Conservation (phyloP, 2,113 vertebrate genomes). For the Panurus biarmicus region DNA sequence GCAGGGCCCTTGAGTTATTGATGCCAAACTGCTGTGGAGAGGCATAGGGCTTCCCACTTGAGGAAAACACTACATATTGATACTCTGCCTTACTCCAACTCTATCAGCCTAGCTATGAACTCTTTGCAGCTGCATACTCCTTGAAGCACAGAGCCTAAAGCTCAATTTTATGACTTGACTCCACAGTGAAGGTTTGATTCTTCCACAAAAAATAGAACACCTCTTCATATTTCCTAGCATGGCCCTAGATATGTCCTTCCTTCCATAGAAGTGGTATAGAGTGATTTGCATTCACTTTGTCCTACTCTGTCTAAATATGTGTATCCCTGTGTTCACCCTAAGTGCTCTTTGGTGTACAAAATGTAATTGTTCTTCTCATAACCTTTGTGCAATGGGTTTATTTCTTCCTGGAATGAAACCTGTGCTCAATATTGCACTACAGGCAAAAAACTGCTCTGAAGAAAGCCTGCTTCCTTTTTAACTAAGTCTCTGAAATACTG, state of each 20-base stretch:
- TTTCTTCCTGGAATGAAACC: not conserved
- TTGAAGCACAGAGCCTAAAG: not conserved
- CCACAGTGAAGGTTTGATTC: not conserved
- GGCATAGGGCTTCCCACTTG: not conserved
- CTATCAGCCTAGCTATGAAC: not conserved
- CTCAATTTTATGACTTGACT: not conserved
- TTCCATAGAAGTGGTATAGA: not conserved
- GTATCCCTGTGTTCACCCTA: not conserved
- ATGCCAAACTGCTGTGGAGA: not conserved
- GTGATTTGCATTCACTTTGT: not conserved
- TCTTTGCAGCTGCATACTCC: not conserved
- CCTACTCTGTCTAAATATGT: not conserved
- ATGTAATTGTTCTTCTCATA: not conserved
- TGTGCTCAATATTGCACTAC: not conserved
- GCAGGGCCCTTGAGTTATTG: not conserved
- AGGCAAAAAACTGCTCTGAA: not conserved
- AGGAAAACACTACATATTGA: not conserved
- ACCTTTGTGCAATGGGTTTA: not conserved
- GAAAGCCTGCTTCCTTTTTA: not conserved
- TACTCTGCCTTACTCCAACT: not conserved
- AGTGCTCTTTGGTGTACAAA: not conserved
- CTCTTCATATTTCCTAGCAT: not conserved
- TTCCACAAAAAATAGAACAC: not conserved
- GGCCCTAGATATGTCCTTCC: not conserved
- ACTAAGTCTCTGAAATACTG: not conserved